phyloP scores from a whole-genome alignment of 2,888 invertebrate genomes.

The Poecilus cupreus region DNA sequence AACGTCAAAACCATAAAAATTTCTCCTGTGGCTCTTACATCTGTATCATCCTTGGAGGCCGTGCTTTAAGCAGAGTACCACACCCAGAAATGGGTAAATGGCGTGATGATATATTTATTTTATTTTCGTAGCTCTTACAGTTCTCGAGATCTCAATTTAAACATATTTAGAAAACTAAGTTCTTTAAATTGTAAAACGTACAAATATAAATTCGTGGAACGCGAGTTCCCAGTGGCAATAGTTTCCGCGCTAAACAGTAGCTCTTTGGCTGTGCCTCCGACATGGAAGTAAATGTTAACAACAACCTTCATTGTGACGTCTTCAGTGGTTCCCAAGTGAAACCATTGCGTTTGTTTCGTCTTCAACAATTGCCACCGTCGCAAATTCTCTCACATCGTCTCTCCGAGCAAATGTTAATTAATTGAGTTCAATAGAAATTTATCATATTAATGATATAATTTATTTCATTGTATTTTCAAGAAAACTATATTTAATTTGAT shows the following conservation, averaged over 20 bases:
- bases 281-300: slow-evolving; percentile 50
- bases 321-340: slow-evolving; percentile 48
- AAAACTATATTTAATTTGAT: not conserved
- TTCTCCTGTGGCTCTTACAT: too few species aligned
- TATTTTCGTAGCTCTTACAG: too few species aligned
- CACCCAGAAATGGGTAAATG: too few species aligned
- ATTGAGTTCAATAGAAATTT: slow-evolving; percentile 20
- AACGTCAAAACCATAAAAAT: too few species aligned
- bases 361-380: not conserved
- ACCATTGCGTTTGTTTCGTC: slow-evolving; percentile 27
- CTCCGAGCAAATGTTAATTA: not conserved
- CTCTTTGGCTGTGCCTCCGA: too few species aligned
- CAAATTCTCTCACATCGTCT: not conserved
- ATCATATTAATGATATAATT: not conserved
- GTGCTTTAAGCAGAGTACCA: too few species aligned
- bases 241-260: slow-evolving; percentile 34
- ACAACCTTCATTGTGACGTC: slow-evolving; percentile 52
- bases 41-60: too few species aligned
- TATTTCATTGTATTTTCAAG: not conserved
- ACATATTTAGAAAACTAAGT: too few species aligned
- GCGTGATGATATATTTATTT: too few species aligned
- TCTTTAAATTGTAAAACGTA: too few species aligned
- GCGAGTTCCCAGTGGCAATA: slow-evolving; percentile 24
- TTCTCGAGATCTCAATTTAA: too few species aligned
- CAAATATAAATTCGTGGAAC: too few species aligned